These are phyloP conservation scores for Neuroterus valhalla DNA, from an alignment of 1,140 invertebrate genomes.

Conservation along the genomic window DNA sequence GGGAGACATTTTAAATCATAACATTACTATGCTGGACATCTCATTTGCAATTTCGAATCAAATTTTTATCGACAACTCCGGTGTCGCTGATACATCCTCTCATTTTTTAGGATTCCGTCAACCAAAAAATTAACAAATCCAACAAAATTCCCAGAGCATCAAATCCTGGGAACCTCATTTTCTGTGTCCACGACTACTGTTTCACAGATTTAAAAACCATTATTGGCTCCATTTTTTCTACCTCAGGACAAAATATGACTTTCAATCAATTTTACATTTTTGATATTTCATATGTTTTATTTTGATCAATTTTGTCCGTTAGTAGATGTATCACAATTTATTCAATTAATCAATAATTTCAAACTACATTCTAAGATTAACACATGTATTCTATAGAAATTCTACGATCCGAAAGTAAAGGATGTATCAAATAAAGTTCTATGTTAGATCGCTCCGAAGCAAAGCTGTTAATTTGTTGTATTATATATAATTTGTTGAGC, in stretches of 20 bases:
- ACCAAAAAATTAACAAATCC: too few species aligned
- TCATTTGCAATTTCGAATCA: too few species aligned
- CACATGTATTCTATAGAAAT: too few species aligned
- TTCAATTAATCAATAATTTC: not conserved
- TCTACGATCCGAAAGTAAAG: conserved; percentile 18
- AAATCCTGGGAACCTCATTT: not conserved
- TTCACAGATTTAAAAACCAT: not conserved
- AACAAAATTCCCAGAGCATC: not conserved
- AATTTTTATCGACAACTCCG: too few species aligned
- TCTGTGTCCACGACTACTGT: conserved; percentile 24
- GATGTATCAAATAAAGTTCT: not conserved
- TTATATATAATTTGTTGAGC: not conserved
- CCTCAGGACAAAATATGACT: conserved; percentile 1
- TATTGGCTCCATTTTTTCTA: conserved; percentile 1
- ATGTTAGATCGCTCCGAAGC: too few species aligned
- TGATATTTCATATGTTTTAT: not conserved
- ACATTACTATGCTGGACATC: too few species aligned
- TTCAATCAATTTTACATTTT: not conserved
- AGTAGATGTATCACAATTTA: not conserved
- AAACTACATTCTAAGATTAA: not conserved
- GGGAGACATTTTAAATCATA: too few species aligned
- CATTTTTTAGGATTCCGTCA: too few species aligned
- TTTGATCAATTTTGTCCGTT: conserved; percentile 1
- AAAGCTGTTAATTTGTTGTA: too few species aligned
- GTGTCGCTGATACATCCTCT: too few species aligned